A percentile compares a stretch with the other conserved stretches of the same genome.
These are phyloP conservation scores for Cephus pulcher DNA, from an alignment of 2,888 invertebrate species.

Conservation along the genomic window DNA sequence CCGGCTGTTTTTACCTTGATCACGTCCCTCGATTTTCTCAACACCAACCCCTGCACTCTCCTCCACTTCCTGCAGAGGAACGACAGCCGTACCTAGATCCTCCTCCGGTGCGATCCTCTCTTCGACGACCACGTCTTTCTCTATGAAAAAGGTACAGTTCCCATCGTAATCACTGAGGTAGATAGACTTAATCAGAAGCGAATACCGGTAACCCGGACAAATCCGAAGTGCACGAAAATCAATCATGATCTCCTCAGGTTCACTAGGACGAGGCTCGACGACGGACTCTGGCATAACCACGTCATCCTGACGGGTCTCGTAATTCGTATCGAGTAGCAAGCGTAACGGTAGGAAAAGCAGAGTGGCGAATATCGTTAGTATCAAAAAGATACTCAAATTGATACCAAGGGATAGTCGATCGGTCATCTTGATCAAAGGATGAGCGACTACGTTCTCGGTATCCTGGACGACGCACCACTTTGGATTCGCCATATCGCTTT, in stretches of 20 bases:
- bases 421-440: slow-evolving; percentile 33
- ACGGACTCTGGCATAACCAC: too few relatives aligned
- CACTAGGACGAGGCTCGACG: not conserved
- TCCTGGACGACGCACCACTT: not conserved
- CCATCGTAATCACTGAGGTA: slow-evolving; percentile 48
- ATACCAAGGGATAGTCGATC: slow-evolving; percentile 47
- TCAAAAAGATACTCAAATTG: slow-evolving; percentile 53
- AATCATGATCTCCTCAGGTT: not conserved
- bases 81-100: not conserved
- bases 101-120: not conserved
- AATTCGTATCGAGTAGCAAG: slow-evolving; percentile 48
- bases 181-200: slow-evolving; percentile 39
- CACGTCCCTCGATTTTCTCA: slow-evolving; percentile 15
- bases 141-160: slow-evolving; percentile 44
- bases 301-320: slow-evolving; percentile 11
- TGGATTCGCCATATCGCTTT: not conserved
- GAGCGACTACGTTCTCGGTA: not conserved
- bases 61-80: slow-evolving; percentile 15
- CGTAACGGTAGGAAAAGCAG: slow-evolving; percentile 51
- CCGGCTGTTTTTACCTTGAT: slow-evolving; percentile 29
- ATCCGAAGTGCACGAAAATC: not conserved
- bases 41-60: slow-evolving; percentile 1
- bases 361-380: slow-evolving; percentile 51
- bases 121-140: not conserved
- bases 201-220: slow-evolving; percentile 48